Evolutionary conservation across 2,797 vertebrate genomes (phyloP), one percentile per base, ranked within the genome.

Genomic region (Hirundo rustica): DNA sequence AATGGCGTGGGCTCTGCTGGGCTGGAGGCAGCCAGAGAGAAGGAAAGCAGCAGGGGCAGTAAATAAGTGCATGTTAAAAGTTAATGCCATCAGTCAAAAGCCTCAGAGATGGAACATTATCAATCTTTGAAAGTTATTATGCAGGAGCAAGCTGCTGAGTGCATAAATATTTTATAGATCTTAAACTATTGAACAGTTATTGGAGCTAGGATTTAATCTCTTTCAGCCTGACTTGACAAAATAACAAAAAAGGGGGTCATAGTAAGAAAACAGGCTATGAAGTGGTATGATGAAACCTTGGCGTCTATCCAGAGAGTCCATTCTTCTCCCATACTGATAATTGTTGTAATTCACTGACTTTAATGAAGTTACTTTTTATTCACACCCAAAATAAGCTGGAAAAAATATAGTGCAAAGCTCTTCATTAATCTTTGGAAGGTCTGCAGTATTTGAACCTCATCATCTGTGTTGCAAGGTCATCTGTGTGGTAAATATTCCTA

Each of bases 181-280:
- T 76, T 92, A 73, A 94, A 71, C 85, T 96, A 92, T 74, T 88
- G 88, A 95, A 93, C 78, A 94, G 67, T 91, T 94, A 89, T 76
- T 93, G 91, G 83, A 93, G 75, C 18, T 81, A 50, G 53, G 42
- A 57, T 94, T 95, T 83, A 68, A 83, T 86, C 76, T 95, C 36
- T 76, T 92, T 85, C 45, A 13, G 36, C 45, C 79, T 92, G 78
- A 93, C 75, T 65, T 68, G 70, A 95, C 76, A 90, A 94, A 94
- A 93, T 64, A 91, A 72, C 72, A 68, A 44, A 67, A 88, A 94
- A 71, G 15, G 36, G 68, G 34, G 61, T 79, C 55, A 40, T 29
- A 53, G 61, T 42, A 68, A 71, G 58, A 86, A 92, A 88, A 80
- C 36, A 82, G 61, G 11, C 75, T 79, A 32, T 20, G 65, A 90